Base-by-base conservation (phyloP, 2,797 vertebrate species). In the Orientallactaga sibirica region DNA sequence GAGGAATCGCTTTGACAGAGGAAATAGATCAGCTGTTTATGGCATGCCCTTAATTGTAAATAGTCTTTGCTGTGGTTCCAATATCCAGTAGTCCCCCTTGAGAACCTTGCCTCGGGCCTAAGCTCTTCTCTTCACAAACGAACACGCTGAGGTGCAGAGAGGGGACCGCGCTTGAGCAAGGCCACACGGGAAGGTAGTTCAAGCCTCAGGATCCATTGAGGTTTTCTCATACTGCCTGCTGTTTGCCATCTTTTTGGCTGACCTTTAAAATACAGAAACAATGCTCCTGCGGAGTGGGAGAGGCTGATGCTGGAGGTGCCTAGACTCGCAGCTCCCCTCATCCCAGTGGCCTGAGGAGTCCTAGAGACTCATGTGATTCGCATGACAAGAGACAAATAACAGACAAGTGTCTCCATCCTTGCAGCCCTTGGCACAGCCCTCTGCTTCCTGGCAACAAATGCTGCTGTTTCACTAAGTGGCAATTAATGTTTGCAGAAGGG, bases 1-100 rank as follows among this genome's bases (percentile, higher is more conserved):
- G 74, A 33, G 4, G 20, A 70, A 76, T 55, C 15, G 62, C 92
- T 71, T 89, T 79, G 48, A 75, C 64, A 25, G 76, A 83, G 52
- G 70, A 88, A 88, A 86, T 37, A 73, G 37, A 85, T 76, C 61
- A 71, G 41, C 19, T 90, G 62, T 70, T 77, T 37, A 25, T 64
- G 22, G 37, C 14, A 1, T 52, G 70, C 52, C 52, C 4, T 48
- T 43, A 29, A 68, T 70, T 58, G 5, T 62, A 82, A 94, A 75
- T 73, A 58, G 52, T 64, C 83, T 93, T 73, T 90, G 87, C 77
- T 18, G 64, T 68, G 78, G 22, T 70, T 85, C 58, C 19, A 37
- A 0, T 37, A 71, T 55, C 74, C 66, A 93, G 16, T 18, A 10
- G 86, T 86, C 74, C 48, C 41, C 14, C 62, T 9, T 68, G 25